Evolutionary conservation across 2,113 vertebrate genomes (phyloP), one percentile per base, ranked within the genome.

Genomic region (Carassius gibelio): DNA sequence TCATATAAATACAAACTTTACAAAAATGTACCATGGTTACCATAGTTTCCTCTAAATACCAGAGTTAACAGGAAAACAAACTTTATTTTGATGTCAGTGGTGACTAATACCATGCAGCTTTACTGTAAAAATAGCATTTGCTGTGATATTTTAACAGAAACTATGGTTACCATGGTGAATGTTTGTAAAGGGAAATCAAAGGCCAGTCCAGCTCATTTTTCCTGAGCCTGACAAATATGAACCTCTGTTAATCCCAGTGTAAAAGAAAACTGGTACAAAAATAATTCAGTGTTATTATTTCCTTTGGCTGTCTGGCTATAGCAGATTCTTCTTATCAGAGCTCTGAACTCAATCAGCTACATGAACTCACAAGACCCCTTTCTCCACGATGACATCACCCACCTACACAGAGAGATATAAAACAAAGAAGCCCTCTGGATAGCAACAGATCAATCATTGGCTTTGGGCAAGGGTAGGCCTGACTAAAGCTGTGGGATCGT

Each of bases 241-340:
- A 50, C 19, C 48, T 6, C 45, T n/a, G 5, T 50, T 86, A 77
- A 77, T 81, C 84, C 57, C 30, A 50, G 62, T 11, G 26, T 68
- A 61, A 61, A 66, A 59, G n/a, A 86, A 86, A 84, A 78, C 34
- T 64, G 34, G 62, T 81, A 64, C 69, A 30, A 68, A 45, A 75
- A 84, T 84, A 52, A 82, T 76, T 87, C 64, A 66, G 77, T 82
- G 52, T 84, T 81, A 75, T 61, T 72, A 80, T 84, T 86, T 82
- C 64, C 55, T 81, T 55, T 55, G 81, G 85, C 77, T 72, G 23
- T 21, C 52, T 36, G 34, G 38, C 34, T 38, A 23, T 77, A 36
- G 23, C 52, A 83, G 59, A 83, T 80, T 83, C 34, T 48, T 79
- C 62, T 80, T 83, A 83, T 72, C 68, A 3, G 14, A 45, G 30